Evolutionary conservation across 2,797 vertebrate genomes (phyloP).

Genomic region (Hapalemur alaotrensis): DNA sequence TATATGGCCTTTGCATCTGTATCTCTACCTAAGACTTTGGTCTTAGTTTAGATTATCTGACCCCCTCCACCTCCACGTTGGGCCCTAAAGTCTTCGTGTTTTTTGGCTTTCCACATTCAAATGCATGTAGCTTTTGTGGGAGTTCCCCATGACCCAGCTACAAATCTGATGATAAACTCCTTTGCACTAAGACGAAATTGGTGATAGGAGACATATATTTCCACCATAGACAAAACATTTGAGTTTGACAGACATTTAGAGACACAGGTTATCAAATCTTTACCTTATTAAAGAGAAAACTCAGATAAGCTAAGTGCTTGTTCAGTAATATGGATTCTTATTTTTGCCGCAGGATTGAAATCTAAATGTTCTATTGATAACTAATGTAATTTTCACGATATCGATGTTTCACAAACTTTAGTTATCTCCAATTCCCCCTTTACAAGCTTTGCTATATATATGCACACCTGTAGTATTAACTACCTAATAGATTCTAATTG

Average conservation of each 20-base stretch:
- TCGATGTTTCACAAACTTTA: neutral
- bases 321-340: neutral
- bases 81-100: neutral
- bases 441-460: neutral
- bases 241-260: neutral
- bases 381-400: neutral
- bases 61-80: neutral
- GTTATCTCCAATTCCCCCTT: neutral
- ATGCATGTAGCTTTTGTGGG: neutral
- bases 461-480: neutral
- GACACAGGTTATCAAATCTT: neutral
- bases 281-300: neutral
- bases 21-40: neutral
- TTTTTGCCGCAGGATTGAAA: neutral
- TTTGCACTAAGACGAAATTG: neutral
- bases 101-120: neutral
- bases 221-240: neutral
- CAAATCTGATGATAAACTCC: neutral
- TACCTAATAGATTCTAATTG: neutral
- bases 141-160: neutral
- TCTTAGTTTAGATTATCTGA: neutral
- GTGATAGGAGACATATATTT: neutral
- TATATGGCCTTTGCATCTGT: neutral
- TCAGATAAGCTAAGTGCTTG: neutral
- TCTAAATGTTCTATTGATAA: neutral